Base-by-base conservation (phyloP, 2,888 invertebrate species). In the Octonoba sinensis region DNA sequence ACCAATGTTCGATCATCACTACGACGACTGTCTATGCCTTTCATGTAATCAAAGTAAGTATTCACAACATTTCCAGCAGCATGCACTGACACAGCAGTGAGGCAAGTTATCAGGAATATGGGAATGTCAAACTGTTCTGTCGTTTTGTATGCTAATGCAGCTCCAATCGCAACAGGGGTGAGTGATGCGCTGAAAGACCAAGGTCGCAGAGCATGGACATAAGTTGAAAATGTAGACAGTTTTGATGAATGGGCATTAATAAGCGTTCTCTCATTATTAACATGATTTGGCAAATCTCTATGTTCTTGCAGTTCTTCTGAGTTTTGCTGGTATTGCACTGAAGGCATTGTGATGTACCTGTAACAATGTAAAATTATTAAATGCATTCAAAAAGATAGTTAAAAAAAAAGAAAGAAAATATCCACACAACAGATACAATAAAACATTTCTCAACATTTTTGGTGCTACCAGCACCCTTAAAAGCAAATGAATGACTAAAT, bases 41-140 rank as follows among this genome's bases (percentile, higher is more conserved):
- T 95, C 47, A 95, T 93, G 88, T 94, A 98, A 89, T 98, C 97
- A 88, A 94, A 97, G 88, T 97, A 97, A 0, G 97, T 97, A 89
- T 97, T 97, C 27, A 98, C 97, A 56, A 97, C 93, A 89, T 98
- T 98, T 71, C 97, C 97, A 83, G 97, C 97, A 83, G 96, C 96
- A 88, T 98, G 97, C 3, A 97, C 97, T 0, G 94, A 95, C 82
- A 96, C 91, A 24, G 96, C 93, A 3, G 96, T 96, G 86, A 95
- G 92, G 67, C 95, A 90, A 2, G 96, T 96, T 16, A 96, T 90
- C 60, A 96, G 87, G 85, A 96, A 91, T 0, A 94, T 93, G 82
- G 93, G 89, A 90, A 93, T 92, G 87, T 93, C 95, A 89, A 96
- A 96, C 84, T 93, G 93, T 27, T 87, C 88, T 47, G 91, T 90